Evolutionary conservation across 2,888 invertebrate species (phyloP), one percentile per base, ranked within the genome.

Genomic region (Chrysotoxum bicinctum): DNA sequence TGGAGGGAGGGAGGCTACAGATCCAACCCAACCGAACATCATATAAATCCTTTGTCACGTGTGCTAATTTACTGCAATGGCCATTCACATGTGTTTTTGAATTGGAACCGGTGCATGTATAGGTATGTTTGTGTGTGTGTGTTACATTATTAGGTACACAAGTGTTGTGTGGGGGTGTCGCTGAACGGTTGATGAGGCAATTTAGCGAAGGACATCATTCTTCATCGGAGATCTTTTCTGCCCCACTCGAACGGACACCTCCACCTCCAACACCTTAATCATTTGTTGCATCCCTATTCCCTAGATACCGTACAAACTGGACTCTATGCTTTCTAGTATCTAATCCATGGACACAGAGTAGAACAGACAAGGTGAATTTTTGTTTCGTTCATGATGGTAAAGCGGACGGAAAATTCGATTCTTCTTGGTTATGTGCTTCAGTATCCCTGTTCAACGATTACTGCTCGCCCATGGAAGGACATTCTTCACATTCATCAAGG

Each of bases 131-230:
- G 26, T 60, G 8, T 37, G 6, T 40, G 43, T 43, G 10, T 50
- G 6, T 50, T 23, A 6, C n/a, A 26, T 50, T 50, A 50, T 50
- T 0, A 19, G 12, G 26, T 26, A 37, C 7, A 35, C 14, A 10
- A 2, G 60, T 16, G 26, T 14, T 23, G 40, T 40, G 9, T 40
- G 50, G 37, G 43, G 45, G 74, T 68, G 32, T 50, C 2, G 26
- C 6, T 50, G 76, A 64, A 81, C 80, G 75, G 35, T 56, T 75
- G 69, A 81, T 76, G 80, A 80, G 62, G 52, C 43, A 52, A 80
- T 58, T 68, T 40, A 66, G 32, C 58, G 52, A 40, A 45, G 72
- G 72, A 82, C 76, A 76, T 77, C 60, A 60, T 77, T 73, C 72
- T 82, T 77, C 66, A 82, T 82, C 26, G 72, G 35, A 52, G 32